phyloP scores from a whole-genome alignment of 2,113 vertebrate species.

The Notiomystis cincta region DNA sequence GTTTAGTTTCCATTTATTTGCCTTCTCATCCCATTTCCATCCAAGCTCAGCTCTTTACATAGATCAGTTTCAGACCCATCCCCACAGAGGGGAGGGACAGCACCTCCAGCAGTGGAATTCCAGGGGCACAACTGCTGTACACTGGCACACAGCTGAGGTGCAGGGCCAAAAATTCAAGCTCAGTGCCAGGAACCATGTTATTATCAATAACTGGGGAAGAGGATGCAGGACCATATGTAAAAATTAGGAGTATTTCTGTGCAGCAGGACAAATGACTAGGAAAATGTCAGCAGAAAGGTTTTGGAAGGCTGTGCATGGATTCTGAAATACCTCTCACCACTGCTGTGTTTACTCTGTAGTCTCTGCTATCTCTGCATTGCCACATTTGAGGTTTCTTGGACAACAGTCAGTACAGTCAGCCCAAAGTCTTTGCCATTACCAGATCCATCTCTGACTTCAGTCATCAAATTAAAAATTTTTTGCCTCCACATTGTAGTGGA shows the following conservation, averaged over 20 bases:
- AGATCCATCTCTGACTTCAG: neutral
- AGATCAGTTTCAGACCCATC: neutral
- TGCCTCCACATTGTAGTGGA: neutral
- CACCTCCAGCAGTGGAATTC: neutral
- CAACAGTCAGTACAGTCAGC: neutral
- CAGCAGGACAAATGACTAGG: neutral
- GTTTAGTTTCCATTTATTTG: neutral
- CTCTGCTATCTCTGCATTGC: neutral
- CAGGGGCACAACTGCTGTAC: neutral
- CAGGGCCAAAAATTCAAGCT: neutral
- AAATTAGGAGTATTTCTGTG: neutral
- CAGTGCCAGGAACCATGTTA: neutral
- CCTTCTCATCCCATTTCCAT: neutral
- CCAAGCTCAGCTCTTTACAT: neutral
- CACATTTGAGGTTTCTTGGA: neutral
- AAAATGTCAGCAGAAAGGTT: neutral
- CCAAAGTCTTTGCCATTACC: neutral
- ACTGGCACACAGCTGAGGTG: neutral
- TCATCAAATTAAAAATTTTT: neutral
- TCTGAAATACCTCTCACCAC: neutral
- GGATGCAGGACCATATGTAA: fast-evolving
- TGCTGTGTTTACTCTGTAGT: neutral
- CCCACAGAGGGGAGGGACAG: neutral
- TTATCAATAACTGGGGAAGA: neutral
- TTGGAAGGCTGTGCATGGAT: neutral